Evolutionary conservation across 2,113 vertebrate genomes (phyloP), one percentile per base, ranked within the genome.

Genomic region (Desmodus rotundus): DNA sequence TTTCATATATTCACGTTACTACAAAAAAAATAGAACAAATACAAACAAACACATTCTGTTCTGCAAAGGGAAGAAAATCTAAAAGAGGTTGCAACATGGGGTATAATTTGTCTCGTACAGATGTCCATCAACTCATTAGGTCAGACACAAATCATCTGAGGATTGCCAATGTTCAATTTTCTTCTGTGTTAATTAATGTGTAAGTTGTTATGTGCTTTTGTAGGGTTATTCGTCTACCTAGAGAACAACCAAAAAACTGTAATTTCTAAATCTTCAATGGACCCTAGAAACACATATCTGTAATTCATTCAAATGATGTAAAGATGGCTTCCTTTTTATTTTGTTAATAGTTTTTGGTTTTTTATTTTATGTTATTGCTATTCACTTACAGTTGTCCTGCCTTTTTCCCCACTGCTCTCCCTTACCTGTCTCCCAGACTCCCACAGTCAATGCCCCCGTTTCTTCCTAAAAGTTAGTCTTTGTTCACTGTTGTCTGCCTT

Each of bases 1-100:
- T 20, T 94, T 92, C 43, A 72, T 45, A 36, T 14, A 68, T 94
- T 93, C 43, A 50, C 72, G 26, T 73, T 86, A 94, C 41, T 86
- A 82, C 43, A 82, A 97, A 94, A 93, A 94, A 96, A 93, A 56
- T 24, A 89, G 36, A 88, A 56, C 17, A 93, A 93, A 93, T 36
- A 63, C 38, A 76, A 95, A 84, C 33, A 84, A 72, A 67, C 17
- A 87, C 20, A 68, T 72, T 33, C n/a, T 91, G n/a, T 43, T 70
- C 67, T 93, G 65, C 43, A 87, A 86, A 90, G 50, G 41, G 58
- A 90, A 91, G 28, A 94, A 56, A 95, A 72, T 85, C 58, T 80
- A 77, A 96, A 96, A 65, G 61, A 78, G 61, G 31, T 83, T 78
- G 50, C 24, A 83, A 84, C 61, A 67, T 93, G 78, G 88, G 38